Conservation (phyloP, 1,140 invertebrate genomes). For the Atta cephalotes region DNA sequence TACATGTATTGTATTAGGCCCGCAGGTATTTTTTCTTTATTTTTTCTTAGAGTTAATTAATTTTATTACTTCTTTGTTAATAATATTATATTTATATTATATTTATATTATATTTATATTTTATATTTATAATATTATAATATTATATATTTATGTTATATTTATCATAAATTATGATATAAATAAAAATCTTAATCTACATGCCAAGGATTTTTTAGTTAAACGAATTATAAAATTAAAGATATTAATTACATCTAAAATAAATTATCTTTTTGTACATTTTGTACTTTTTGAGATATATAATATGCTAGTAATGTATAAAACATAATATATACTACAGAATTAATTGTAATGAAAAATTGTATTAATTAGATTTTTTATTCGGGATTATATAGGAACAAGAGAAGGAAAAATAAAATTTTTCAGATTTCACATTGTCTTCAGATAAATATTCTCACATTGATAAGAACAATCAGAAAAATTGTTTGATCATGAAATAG, state of each 20-base stretch:
- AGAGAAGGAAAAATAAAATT: neutral
- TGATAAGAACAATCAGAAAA: neutral
- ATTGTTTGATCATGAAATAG: slow-evolving; percentile 30
- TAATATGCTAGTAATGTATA: neutral
- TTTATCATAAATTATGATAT: neutral
- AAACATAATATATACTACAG: neutral
- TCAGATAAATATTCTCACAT: slow-evolving; percentile 27
- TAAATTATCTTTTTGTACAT: neutral
- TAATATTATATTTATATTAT: neutral
- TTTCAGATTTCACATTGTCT: slow-evolving; percentile 36
- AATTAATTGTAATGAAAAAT: neutral
- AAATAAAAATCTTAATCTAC: neutral
- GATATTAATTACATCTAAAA: neutral
- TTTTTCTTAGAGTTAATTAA: neutral
- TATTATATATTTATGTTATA: neutral
- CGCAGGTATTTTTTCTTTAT: neutral
- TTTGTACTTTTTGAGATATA: too few species aligned
- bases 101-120: neutral
- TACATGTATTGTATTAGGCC: neutral
- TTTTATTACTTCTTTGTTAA: neutral
- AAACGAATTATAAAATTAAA: neutral
- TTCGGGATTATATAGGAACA: neutral
- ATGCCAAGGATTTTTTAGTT: neutral
- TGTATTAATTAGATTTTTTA: neutral
- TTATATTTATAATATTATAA: too few species aligned